Evolutionary conservation across 1,140 invertebrate genomes (phyloP).

Genomic region (Ceratosolen solmsi): DNA sequence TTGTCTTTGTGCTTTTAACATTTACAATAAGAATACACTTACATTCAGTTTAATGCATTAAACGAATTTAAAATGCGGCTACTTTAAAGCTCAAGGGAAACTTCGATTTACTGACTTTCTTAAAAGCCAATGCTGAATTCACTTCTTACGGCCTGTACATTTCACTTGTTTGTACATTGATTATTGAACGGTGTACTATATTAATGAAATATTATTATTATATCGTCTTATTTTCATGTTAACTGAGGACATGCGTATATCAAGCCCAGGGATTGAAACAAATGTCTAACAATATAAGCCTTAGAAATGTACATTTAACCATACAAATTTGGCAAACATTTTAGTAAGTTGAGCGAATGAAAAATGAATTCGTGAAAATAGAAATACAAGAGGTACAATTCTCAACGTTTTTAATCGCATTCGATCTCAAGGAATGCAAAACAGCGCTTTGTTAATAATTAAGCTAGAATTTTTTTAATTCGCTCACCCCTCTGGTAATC

Average conservation of each 20-base stretch:
- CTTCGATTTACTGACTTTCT: background rate
- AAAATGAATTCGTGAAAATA: constrained; percentile 25
- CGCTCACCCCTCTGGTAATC: background rate
- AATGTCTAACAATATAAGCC: background rate
- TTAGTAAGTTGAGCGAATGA: background rate
- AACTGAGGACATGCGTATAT: too few species aligned
- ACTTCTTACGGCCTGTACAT: too few species aligned
- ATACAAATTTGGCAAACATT: background rate
- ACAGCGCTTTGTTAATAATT: constrained; percentile 47
- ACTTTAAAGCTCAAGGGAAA: background rate
- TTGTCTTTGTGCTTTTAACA: too few species aligned
- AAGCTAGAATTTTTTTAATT: constrained; percentile 46
- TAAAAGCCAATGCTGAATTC: too few species aligned
- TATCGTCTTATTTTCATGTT: too few species aligned
- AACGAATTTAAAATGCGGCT: background rate
- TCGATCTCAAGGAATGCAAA: constrained; percentile 46
- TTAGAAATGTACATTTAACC: too few species aligned
- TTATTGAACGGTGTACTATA: too few species aligned
- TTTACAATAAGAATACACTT: too few species aligned
- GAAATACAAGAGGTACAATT: constrained; percentile 14
- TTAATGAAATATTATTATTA: too few species aligned
- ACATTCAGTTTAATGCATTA: too few species aligned
- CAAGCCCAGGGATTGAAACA: too few species aligned
- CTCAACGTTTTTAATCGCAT: constrained; percentile 1
- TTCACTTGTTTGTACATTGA: too few species aligned